Base-by-base conservation (phyloP, 2,888 invertebrate genomes). In the Ethmia dodecea region DNA sequence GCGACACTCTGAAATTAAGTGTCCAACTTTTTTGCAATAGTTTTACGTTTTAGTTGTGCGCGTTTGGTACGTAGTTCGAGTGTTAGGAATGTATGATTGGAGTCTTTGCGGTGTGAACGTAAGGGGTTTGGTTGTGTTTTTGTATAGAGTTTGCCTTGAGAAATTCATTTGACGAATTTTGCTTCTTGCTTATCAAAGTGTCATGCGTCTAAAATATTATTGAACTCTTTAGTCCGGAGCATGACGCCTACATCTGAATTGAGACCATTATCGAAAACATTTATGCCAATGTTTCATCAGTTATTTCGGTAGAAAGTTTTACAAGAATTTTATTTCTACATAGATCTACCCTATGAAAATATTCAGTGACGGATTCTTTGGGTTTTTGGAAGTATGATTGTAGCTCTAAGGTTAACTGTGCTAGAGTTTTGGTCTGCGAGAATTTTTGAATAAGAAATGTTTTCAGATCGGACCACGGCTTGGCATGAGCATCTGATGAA, bases 311-410 rank as follows among this genome's bases (percentile, higher is more conserved):
- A 2, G 18, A 44, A 14, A 53, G 3, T 33, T 43, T 41, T 38
- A 29, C 38, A 1, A 36, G 16, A 0, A 40, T 38, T 26, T 43
- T 38, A 13, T 31, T 40, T 10, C 43, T 25, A 31, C 54, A 51
- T 1, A 46, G 10, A 33, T 55, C 48, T 1, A 55, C 49, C n/a
- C 55, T 35, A 8, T 44, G 47, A 12, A 36, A 55, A 25, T 49
- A 59, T 6, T 60, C 49, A 0, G 47, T 53, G 0, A 59, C 31
- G 0, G 38, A 36, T 38, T 60, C 55, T 1, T 32, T 39, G 0
- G 47, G 43, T 35, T 49, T 58, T 46, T 58, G 55, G 12, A 57
- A 59, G 32, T 50, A 32, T 0, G 50, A 39, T 15, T 58, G 52
- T 0, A 58, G 20, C 36, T 55, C 51, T 4, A 53, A 13, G 20